phyloP scores from a whole-genome alignment of 2,113 vertebrate species.

The Barnardius zonarius region DNA sequence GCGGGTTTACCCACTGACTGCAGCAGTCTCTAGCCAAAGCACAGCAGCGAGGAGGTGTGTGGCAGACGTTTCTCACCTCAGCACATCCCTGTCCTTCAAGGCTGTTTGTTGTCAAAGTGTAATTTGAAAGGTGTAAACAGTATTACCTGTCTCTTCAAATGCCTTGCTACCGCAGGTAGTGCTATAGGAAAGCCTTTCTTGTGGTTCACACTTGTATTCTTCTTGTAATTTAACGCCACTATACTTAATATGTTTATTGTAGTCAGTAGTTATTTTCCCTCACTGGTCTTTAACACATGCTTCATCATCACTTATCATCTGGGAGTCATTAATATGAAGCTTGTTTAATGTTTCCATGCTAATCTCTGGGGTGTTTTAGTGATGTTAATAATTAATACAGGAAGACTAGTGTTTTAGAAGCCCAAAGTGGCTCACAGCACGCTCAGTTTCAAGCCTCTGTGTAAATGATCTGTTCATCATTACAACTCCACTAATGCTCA shows the following conservation, averaged over 20 bases:
- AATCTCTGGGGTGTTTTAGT: slow-evolving; percentile 29
- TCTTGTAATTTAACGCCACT: not conserved
- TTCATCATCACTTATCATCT: slow-evolving; percentile 25
- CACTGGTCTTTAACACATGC: not conserved
- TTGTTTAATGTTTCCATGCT: slow-evolving; percentile 36
- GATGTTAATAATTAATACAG: slow-evolving; percentile 42
- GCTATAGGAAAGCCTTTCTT: not conserved
- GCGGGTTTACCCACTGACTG: not conserved
- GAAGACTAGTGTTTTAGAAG: not conserved
- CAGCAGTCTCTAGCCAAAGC: not conserved
- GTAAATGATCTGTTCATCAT: not conserved
- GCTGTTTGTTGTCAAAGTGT: not conserved
- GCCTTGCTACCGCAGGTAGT: not conserved
- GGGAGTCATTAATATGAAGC: slow-evolving; percentile 51
- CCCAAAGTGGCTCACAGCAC: not conserved
- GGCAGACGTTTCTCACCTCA: not conserved
- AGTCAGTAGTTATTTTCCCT: slow-evolving; percentile 21
- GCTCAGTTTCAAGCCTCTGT: not conserved
- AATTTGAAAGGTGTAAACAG: not conserved
- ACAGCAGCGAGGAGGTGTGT: not conserved
- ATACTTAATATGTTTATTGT: slow-evolving; percentile 24
- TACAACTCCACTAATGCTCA: not conserved
- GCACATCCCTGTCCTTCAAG: not conserved
- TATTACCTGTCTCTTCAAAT: not conserved
- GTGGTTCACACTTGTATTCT: not conserved